Base-by-base conservation (phyloP, 1,140 invertebrate genomes). In the Aplysia californica region DNA sequence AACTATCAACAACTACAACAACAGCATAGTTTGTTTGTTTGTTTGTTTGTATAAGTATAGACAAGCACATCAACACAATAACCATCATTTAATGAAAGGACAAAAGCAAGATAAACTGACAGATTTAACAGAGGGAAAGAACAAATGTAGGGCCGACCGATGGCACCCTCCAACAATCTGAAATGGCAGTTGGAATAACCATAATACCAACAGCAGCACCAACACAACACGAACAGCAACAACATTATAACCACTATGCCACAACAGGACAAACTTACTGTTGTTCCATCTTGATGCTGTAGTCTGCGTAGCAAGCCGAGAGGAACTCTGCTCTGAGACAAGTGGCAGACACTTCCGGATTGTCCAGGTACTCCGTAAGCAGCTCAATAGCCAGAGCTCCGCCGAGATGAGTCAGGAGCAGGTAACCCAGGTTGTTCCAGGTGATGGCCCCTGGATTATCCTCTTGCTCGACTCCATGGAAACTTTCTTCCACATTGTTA, bases 341-440 rank as follows among this genome's bases (percentile, higher is more conserved):
- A 38, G 39, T 61, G 29, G 39, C 26, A 10, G 68, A 29, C 20
- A 70, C 50, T 23, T 35, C 2, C 21, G 29, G 68, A 35, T 70
- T 35, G 38, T 70, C 26, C 3, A 70, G 36, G n/a, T n/a, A n/a
- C n/a, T 61, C 58, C 70, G 61, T 61, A 4, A 75, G 23, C 39
- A 75, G 29, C 35, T 66, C 41, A 31, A 75, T 44, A 35, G 72
- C 55, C 15, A 41, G n/a, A 55, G 72, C 72, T 6, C 72, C 72
- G 1, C 72, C 72, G 23, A 75, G 26, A 50, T 75, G 58, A 10
- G 44, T n/a, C 61, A 75, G 31, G 35, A 72, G 70, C 3, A 59
- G 56, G 56, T 64, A 72, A 61, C 70, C 70, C 33, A 72, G 21
- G 3, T 23, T 36, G 56, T 38, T 41, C 70, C 70, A 72, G 1